Evolutionary conservation across 2,888 invertebrate genomes (phyloP), one percentile per base, ranked within the genome.

Genomic region (Toxonevra muliebris): DNA sequence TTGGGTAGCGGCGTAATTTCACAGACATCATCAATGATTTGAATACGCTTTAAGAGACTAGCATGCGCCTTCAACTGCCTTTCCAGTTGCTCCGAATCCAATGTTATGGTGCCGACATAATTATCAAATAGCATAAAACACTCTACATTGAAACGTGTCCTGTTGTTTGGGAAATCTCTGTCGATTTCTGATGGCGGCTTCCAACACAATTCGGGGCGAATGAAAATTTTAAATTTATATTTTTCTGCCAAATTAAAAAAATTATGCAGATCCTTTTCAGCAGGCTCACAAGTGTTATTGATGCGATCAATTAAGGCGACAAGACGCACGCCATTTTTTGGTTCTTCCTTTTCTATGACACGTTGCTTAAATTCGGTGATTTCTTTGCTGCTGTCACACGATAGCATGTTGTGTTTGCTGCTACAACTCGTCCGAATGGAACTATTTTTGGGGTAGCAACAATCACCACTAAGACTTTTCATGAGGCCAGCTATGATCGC

Each of bases 21-120:
- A 15, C 61, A 74, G 7, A 75, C 73, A 66, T 75, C 73, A 53
- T 66, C 65, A 40, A 75, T 68, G n/a, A 74, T 65, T n/a, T 74
- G 63, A 1, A 65, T 53, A 20, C 65, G 68, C 2, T 52, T 43
- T 57, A 75, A 42, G 9, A 75, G 50, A 19, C 63, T 43, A 1
- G 71, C 65, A 68, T 71, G 69, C 50, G 53, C 43, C 12, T 63
- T 57, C 48, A 75, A 58, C 4, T 69, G 61, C 1, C 63, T 30
- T 11, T 69, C n/a, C 11, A 75, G 20, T 42, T 73, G 69, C 4
- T 48, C 41, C 8, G 67, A 62, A 17, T 65, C 17, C 10, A 75
- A 15, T 7, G 70, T 54, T 9, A 75, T 71, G 19, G 61, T 50
- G 7, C 74, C 74, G 48, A 75, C 54, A 61, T 75, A 74, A 53